Evolutionary conservation across 2,113 vertebrate species (phyloP).

Genomic region (Anolis sagrei): DNA sequence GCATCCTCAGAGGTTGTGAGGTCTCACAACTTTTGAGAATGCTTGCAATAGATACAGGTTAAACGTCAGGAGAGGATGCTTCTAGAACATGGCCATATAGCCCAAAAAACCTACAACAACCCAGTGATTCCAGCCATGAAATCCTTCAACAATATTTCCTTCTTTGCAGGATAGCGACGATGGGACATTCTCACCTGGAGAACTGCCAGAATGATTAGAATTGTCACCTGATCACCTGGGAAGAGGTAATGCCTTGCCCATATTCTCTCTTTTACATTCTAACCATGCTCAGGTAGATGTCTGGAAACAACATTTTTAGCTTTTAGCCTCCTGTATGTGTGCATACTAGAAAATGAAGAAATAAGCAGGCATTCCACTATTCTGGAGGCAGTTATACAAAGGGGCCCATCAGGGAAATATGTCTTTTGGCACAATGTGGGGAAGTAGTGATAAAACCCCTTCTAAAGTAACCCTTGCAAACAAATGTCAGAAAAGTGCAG

Average conservation of each 20-base stretch:
- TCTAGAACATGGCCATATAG: no score
- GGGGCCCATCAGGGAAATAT: constrained; percentile 37
- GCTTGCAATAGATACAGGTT: no score
- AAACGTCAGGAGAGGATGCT: no score
- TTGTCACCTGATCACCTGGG: not conserved
- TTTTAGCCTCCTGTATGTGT: not conserved
- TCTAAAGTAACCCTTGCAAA: constrained; percentile 22
- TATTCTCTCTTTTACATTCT: not conserved
- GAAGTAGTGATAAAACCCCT: constrained; percentile 25
- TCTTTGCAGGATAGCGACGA: not conserved
- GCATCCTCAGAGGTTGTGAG: no score
- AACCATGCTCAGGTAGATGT: not conserved
- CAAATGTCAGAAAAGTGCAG: constrained; percentile 20
- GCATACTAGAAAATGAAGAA: constrained; percentile 7
- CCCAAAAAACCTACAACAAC: no score
- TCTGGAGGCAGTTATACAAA: constrained; percentile 25
- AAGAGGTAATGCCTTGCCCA: not conserved
- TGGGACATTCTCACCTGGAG: not conserved
- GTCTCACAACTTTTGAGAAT: no score
- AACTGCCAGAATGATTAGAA: no score
- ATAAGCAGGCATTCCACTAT: constrained; percentile 4
- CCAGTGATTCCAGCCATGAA: no score
- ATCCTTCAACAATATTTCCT: no score
- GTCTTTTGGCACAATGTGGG: constrained; percentile 29
- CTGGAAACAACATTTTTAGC: not conserved